A percentile compares a stretch with the other conserved stretches of the same genome.
Evolutionary conservation across 2,888 invertebrate species (phyloP).

Genomic region (Thymelicus acteon): DNA sequence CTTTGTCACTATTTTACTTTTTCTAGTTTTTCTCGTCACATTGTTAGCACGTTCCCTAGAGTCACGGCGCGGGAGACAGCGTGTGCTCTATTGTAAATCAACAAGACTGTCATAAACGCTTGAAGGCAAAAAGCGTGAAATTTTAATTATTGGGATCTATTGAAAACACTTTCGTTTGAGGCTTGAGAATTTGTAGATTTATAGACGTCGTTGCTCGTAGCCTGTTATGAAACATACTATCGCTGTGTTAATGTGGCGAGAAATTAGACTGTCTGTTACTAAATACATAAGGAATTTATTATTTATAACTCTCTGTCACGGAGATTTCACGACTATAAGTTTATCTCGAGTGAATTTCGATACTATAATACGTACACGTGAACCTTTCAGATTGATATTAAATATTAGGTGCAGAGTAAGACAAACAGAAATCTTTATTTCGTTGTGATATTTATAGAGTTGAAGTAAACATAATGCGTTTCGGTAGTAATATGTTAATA

Average conservation of each 20-base stretch:
- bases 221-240: conserved; percentile 1
- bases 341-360: not conserved
- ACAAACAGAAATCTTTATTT: too few species aligned
- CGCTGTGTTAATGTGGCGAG: conserved; percentile 1
- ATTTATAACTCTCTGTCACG: not conserved
- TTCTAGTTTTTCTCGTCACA: not conserved
- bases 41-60: conserved; percentile 11
- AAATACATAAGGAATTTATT: not conserved
- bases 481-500: too few species aligned
- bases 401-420: too few species aligned
- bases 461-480: too few species aligned
- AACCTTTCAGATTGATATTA: too few species aligned
- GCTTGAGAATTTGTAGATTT: conserved; percentile 16
- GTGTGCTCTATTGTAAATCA: conserved; percentile 32
- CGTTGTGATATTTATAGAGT: too few species aligned
- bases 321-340: not conserved
- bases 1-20: conserved; percentile 3
- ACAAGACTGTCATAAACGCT: conserved; percentile 19
- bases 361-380: not conserved
- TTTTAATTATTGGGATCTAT: conserved; percentile 19
- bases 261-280: not conserved
- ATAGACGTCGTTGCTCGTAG: not conserved
- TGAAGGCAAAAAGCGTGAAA: conserved; percentile 27
- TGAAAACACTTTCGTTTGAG: conserved; percentile 30
- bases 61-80: conserved; percentile 6